A percentile compares a stretch with the other conserved stretches of the same genome.
Conservation (phyloP, 30 jellyfish, hydroid and myxozoan genomes). For the Hydra vulgaris region DNA sequence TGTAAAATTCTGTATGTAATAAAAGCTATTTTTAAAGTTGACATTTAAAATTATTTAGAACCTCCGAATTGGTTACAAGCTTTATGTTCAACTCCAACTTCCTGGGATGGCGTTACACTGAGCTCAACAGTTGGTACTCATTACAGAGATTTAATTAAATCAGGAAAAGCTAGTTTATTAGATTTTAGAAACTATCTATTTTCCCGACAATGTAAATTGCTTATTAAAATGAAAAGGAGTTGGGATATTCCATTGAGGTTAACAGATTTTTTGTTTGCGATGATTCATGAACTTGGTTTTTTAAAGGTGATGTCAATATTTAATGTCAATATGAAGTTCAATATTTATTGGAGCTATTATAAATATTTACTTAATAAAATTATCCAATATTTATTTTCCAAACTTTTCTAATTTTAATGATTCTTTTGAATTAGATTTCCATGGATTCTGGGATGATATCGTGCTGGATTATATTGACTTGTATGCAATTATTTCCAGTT, state of each 20-base stretch:
- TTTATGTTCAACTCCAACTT: conserved; percentile 28
- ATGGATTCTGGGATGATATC: conserved; percentile 39
- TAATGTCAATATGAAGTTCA: too few species aligned
- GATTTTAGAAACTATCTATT: conserved; percentile 75
- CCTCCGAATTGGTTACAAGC: conserved; percentile 70
- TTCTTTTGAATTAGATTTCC: conserved; percentile 18
- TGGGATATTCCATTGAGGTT: conserved; percentile 69
- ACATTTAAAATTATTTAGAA: conserved; percentile 22
- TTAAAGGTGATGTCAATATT: conserved; percentile 40
- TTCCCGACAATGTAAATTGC: conserved; percentile 69
- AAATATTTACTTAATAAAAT: too few species aligned
- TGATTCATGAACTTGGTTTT: conserved; percentile 53
- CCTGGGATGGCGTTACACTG: conserved; percentile 81
- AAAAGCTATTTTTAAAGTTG: neutral
- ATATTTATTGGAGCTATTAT: too few species aligned
- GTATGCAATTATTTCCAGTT: conserved; percentile 44
- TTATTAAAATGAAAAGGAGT: conserved; percentile 31
- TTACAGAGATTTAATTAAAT: conserved; percentile 43
- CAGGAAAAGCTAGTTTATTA: conserved; percentile 58
- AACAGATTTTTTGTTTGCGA: conserved; percentile 57
- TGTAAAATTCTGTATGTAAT: too few species aligned
- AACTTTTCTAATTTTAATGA: neutral
- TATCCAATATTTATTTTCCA: too few species aligned
- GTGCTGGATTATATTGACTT: conserved; percentile 73
- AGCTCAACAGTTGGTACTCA: conserved; percentile 28